Base-by-base conservation (phyloP, 2,888 invertebrate genomes). In the Drosophila acutilabella region DNA sequence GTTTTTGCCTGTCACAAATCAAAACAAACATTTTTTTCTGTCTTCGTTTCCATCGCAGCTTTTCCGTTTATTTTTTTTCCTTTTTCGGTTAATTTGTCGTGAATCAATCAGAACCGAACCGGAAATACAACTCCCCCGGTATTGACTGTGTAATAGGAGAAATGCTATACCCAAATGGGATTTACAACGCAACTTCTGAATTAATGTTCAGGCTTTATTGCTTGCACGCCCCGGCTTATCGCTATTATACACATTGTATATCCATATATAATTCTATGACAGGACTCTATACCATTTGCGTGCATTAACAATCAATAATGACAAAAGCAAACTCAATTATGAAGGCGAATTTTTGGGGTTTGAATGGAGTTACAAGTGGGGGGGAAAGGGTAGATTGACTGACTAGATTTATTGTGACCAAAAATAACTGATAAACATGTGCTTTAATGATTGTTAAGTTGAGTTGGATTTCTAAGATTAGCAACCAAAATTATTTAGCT, bases 271-370 rank as follows among this genome's bases (percentile, higher is more conserved):
- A 30, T 53, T 26, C 48, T 48, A 20, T 44, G 58, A 51, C 44
- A 44, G 41, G 47, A 65, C 30, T 51, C n/a, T 52, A 18, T 56
- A 54, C 61, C 64, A 82, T 85, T 76, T 71, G 85, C 81, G 75
- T 84, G 81, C 76, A 87, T 87, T 87, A 81, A 71, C 74, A 83
- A 83, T 83, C 82, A 88, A 83, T 83, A 83, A 61, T 71, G 66
- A 67, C 66, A 71, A 60, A 65, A 62, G 48, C 64, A 67, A 79
- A 71, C 77, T 71, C 30, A 80, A 77, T 71, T 71, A 77, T 61
- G 54, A 58, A 20, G 33, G 38, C 7, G 13, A 26, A 44, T 52
- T 74, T 38, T 56, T 36, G 44, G 53, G 56, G 26, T 41, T 42
- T 41, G 13, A 53, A 30, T 50, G 11, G 14, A 45, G 16, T 18